A percentile compares a stretch with the other conserved stretches of the same genome.
phyloP scores from a whole-genome alignment of 2,113 vertebrate genomes.

The Nibea coibor region DNA sequence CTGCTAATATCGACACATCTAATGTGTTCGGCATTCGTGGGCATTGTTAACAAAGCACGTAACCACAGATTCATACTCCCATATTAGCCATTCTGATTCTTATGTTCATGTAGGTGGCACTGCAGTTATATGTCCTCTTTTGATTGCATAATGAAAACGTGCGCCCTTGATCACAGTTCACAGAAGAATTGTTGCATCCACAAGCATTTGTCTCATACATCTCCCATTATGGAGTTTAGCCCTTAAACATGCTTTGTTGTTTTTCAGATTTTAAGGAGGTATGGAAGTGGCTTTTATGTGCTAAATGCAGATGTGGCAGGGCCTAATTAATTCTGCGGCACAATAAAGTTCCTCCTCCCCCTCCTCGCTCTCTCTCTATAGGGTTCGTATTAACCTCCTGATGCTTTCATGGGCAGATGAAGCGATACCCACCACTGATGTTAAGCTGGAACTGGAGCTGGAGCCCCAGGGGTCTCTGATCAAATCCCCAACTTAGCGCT shows the following conservation, averaged over 20 bases:
- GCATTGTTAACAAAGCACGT: conserved; percentile 29
- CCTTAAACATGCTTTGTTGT: neutral
- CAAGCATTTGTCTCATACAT: neutral
- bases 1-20: conserved; percentile 24
- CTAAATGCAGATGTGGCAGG: conserved; percentile 48
- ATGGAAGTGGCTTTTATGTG: conserved; percentile 34
- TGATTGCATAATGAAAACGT: conserved; percentile 8
- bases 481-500: conserved; percentile 73
- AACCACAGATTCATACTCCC: conserved; percentile 3
- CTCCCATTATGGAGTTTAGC: neutral
- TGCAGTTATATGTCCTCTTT: neutral
- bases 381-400: conserved; percentile 73
- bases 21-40: conserved; percentile 20
- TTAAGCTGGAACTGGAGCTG: conserved; percentile 75
- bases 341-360: conserved; percentile 9
- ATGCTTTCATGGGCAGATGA: conserved; percentile 71
- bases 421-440: conserved; percentile 71
- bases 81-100: neutral
- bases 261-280: conserved; percentile 21
- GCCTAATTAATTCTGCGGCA: conserved; percentile 56
- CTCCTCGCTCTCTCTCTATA: conserved; percentile 14
- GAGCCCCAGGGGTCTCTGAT: conserved; percentile 67
- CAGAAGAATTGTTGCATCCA: neutral
- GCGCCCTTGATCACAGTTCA: conserved; percentile 2
- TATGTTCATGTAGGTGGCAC: neutral